Conservation (phyloP, 2,888 invertebrate species). For the Galeopsomyia nigrocyanea region DNA sequence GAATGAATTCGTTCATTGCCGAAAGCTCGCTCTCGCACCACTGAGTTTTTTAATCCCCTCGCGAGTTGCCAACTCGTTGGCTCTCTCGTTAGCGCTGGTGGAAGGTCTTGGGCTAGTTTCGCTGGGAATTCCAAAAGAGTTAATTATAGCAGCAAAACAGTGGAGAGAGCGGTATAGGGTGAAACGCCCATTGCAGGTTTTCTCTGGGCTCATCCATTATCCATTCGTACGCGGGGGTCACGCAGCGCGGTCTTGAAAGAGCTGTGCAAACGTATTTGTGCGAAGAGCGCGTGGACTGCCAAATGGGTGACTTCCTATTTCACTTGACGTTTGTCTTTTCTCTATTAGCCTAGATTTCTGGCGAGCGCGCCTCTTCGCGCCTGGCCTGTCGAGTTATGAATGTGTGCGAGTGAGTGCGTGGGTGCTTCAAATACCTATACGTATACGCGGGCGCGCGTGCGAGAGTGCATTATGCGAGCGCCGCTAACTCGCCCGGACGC, state of each 20-base stretch:
- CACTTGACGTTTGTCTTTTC: conserved; percentile 46
- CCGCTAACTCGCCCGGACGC: no score
- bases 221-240: conserved; percentile 11
- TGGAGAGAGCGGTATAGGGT: not conserved
- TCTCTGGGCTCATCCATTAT: conserved; percentile 40
- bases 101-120: no score
- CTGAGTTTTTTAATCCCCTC: no score
- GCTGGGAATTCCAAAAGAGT: no score
- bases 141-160: no score
- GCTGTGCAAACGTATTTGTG: not conserved
- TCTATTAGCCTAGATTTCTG: conserved; percentile 47
- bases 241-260: not conserved
- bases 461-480: no score
- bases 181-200: conserved; percentile 45
- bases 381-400: not conserved
- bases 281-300: not conserved
- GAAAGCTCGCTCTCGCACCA: no score
- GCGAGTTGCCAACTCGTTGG: no score
- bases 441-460: no score
- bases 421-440: no score
- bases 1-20: no score
- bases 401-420: not conserved
- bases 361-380: not conserved
- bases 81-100: no score
- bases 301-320: conserved; percentile 48